Conservation (phyloP, 2,113 vertebrate genomes). For the Erinaceus europaeus region DNA sequence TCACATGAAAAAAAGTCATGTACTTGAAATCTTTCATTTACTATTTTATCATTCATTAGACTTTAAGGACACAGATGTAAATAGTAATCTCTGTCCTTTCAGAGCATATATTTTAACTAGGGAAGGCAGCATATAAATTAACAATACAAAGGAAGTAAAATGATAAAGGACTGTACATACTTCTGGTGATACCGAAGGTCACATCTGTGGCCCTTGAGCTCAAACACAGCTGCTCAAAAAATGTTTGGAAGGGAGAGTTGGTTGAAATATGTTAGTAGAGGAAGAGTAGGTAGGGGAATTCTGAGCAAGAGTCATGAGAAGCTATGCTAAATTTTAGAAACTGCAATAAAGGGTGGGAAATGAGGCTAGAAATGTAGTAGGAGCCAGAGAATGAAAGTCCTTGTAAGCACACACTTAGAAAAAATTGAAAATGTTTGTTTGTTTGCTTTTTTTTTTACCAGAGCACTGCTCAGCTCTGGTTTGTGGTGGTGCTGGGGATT, state of each 20-base stretch:
- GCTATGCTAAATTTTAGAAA: neutral
- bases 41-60: neutral
- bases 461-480: too few species aligned
- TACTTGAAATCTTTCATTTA: neutral
- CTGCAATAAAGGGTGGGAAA: too few species aligned
- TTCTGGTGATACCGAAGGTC: neutral
- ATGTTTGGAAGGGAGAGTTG: neutral
- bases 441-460: too few species aligned
- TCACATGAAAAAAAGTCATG: neutral
- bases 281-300: neutral
- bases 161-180: neutral
- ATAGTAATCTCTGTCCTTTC: neutral
- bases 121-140: neutral
- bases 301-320: neutral
- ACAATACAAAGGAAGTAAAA: neutral
- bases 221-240: neutral
- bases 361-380: too few species aligned
- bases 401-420: too few species aligned
- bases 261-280: neutral
- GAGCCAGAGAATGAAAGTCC: too few species aligned
- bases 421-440: too few species aligned
- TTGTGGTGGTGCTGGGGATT: too few species aligned
- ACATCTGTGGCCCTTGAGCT: neutral
- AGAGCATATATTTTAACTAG: neutral
- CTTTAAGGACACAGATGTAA: neutral